Base-by-base conservation (phyloP, 2,888 invertebrate species). In the Drosophila maculinotata region DNA sequence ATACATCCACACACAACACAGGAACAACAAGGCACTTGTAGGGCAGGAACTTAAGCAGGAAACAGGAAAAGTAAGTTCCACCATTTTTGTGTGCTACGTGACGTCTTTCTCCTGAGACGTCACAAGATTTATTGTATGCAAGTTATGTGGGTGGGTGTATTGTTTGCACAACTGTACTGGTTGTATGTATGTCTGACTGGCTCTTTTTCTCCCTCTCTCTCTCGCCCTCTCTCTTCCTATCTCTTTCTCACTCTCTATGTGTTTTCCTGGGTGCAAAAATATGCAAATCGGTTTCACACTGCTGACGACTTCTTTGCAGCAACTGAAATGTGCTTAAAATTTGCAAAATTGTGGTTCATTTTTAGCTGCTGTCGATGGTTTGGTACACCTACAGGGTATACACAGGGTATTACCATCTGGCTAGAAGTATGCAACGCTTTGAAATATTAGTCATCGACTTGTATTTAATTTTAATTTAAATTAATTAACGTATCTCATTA, bases 81-180 rank as follows among this genome's bases (percentile, higher is more conserved):
- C 80, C 77, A 76, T 74, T 60, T 69, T 79, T 63, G 66, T 65
- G 68, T 77, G 69, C 69, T 87, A 84, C 83, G 83, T 84, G 83
- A 84, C 83, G 86, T 84, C 83, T 87, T 87, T 84, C 83, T 79
- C 80, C 69, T 57, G 88, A 73, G 85, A 85, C 87, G 71, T 85
- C 85, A 85, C 85, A 82, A 85, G 83, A 84, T 84, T 84, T 84
- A 84, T 84, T 83, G 87, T 85, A 79, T 87, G 87, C 86, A 83
- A 65, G 75, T 82, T 85, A 84, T 82, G 85, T 74, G 75, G 44
- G 39, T 63, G 65, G 44, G 39, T 63, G 65, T 76, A 59, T 67
- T 74, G 57, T 73, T 76, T 69, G 69, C 76, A 66, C 52, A 75
- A 59, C 76, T 60, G 67, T 66, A 58, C 70, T 35, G 23, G 8